These are phyloP conservation scores for Dromius quadrimaculatus DNA, from an alignment of 2,888 invertebrate genomes.

Conservation along the genomic window DNA sequence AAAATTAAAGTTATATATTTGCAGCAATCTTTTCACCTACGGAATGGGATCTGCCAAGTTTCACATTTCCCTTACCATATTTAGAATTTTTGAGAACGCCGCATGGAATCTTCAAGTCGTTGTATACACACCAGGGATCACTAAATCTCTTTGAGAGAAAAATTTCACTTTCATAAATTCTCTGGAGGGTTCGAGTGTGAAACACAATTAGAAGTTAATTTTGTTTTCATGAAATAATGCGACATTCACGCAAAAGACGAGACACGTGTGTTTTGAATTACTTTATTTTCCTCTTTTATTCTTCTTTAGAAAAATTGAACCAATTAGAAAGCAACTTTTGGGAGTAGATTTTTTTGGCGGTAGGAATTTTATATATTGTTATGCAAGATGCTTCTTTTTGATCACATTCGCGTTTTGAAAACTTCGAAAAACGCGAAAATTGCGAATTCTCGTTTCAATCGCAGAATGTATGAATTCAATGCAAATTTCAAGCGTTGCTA, in stretches of 20 bases:
- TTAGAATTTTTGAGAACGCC: constrained; percentile 22
- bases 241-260: constrained; percentile 38
- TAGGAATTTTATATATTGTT: neutral
- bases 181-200: constrained; percentile 35
- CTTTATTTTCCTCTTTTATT: constrained; percentile 27
- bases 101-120: neutral
- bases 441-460: no score
- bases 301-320: constrained; percentile 10
- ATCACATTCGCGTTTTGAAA: no score
- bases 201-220: constrained; percentile 43
- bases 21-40: no score
- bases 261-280: constrained; percentile 34
- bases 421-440: no score
- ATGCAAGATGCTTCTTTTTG: neutral
- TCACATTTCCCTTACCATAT: constrained; percentile 20
- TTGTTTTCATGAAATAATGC: constrained; percentile 42
- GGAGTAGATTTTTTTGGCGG: constrained; percentile 2
- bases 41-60: no score
- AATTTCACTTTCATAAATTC: constrained; percentile 40
- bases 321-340: constrained; percentile 13
- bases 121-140: constrained; percentile 3
- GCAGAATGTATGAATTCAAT: no score
- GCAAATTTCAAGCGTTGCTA: no score
- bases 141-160: constrained; percentile 37
- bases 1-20: no score